A percentile compares a stretch with the other conserved stretches of the same genome.
These are phyloP conservation scores for Plebejus anna DNA, from an alignment of 2,888 invertebrate genomes.

Conservation along the genomic window DNA sequence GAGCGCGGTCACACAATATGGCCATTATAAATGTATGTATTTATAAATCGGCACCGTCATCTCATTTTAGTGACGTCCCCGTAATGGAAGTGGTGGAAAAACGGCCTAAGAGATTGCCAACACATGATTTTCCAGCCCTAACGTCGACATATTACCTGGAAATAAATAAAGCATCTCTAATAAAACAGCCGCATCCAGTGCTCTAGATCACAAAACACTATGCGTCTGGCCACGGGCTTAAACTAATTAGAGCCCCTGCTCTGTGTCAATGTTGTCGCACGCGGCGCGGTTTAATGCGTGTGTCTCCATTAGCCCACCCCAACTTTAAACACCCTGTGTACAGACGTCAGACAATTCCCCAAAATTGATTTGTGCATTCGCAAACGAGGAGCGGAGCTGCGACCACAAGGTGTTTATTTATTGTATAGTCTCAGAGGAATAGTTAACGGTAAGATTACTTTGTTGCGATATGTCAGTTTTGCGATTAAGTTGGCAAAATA, in stretches of 20 bases:
- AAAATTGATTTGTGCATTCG: conserved; percentile 72
- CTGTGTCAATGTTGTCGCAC: conserved; percentile 74
- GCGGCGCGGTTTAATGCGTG: conserved; percentile 74
- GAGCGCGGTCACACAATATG: no score
- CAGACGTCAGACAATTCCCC: conserved; percentile 70
- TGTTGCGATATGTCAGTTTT: background rate
- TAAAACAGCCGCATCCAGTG: conserved; percentile 39
- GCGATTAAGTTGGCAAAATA: background rate
- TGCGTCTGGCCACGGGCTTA: conserved; percentile 64
- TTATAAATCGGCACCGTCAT: no score
- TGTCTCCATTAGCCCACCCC: conserved; percentile 76
- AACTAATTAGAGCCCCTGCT: conserved; percentile 76
- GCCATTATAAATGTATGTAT: no score
- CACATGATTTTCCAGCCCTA: no score
- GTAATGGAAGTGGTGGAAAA: no score
- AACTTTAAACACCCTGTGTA: conserved; percentile 68
- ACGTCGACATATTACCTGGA: background rate
- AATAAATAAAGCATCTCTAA: background rate
- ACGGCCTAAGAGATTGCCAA: no score
- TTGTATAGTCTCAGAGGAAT: background rate
- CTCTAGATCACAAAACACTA: conserved; percentile 42
- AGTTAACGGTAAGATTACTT: background rate
- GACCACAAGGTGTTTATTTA: conserved; percentile 24
- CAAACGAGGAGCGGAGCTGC: conserved; percentile 26
- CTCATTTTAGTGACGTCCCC: no score